Evolutionary conservation across 2,888 invertebrate species (phyloP).

Genomic region (Oscheius sp.): DNA sequence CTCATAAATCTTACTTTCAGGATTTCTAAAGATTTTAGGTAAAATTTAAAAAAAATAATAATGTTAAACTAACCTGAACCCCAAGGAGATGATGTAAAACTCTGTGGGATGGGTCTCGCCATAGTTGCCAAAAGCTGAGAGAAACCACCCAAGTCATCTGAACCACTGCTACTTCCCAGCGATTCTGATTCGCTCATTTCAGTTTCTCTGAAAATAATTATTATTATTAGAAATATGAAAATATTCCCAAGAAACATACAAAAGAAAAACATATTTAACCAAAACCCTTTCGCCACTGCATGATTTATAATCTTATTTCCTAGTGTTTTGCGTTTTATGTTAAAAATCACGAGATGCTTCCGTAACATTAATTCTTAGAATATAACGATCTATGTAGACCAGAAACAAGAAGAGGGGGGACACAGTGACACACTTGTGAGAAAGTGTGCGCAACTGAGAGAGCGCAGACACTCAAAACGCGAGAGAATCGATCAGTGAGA

Average conservation of each 20-base stretch:
- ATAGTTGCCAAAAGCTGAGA: slow-evolving; percentile 59
- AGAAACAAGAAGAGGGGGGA: slow-evolving; percentile 19
- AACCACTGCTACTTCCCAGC: slow-evolving; percentile 61
- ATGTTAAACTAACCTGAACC: slow-evolving; percentile 47
- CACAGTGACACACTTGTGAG: not conserved
- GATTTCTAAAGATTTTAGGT: not conserved
- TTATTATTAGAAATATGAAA: too few species aligned
- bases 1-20: not conserved
- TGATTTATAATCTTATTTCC: too few species aligned
- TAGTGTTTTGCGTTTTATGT: too few species aligned
- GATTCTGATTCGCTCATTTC: slow-evolving; percentile 71
- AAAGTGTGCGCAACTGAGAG: not conserved
- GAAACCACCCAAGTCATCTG: slow-evolving; percentile 60
- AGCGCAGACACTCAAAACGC: slow-evolving; percentile 10
- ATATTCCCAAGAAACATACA: not conserved
- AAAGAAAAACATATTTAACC: not conserved
- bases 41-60: slow-evolving; percentile 5
- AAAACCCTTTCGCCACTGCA: too few species aligned
- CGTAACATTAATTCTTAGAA: too few species aligned
- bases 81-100: slow-evolving; percentile 43
- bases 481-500: slow-evolving; percentile 8
- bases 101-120: slow-evolving; percentile 56
- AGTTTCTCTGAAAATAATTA: slow-evolving; percentile 49
- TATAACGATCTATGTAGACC: not conserved
- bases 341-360: too few species aligned